Conservation (phyloP, 2,797 vertebrate genomes). For the Molothrus aeneus region DNA sequence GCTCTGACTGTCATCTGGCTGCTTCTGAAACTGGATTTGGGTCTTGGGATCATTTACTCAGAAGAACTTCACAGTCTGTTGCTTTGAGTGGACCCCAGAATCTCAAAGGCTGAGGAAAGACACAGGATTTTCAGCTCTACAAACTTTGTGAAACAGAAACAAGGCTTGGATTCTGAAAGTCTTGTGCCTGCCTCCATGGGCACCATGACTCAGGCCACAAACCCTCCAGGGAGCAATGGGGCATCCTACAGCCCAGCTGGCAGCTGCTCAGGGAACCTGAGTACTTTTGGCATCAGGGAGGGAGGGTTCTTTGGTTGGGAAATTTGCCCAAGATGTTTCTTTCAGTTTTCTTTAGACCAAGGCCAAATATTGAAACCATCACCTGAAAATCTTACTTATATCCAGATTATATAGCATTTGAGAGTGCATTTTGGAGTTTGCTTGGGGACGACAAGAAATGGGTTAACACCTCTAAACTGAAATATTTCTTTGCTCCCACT, state of each 20-base stretch:
- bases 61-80: background rate
- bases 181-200: accelerated
- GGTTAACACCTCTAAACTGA: background rate
- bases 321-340: background rate
- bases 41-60: background rate
- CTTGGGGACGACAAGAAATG: background rate
- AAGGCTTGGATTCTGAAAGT: background rate
- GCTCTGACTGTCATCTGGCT: background rate
- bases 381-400: background rate
- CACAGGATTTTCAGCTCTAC: background rate
- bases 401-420: background rate
- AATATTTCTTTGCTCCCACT: background rate
- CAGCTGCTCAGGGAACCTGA: background rate
- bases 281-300: background rate
- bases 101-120: background rate
- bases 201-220: background rate
- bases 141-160: background rate
- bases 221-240: background rate
- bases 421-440: background rate
- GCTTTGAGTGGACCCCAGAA: background rate
- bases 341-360: background rate
- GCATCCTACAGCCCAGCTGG: background rate
- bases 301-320: background rate
- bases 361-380: background rate
- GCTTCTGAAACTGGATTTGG: background rate